Conservation (phyloP, 2,888 invertebrate genomes). For the Cinara cedri region DNA sequence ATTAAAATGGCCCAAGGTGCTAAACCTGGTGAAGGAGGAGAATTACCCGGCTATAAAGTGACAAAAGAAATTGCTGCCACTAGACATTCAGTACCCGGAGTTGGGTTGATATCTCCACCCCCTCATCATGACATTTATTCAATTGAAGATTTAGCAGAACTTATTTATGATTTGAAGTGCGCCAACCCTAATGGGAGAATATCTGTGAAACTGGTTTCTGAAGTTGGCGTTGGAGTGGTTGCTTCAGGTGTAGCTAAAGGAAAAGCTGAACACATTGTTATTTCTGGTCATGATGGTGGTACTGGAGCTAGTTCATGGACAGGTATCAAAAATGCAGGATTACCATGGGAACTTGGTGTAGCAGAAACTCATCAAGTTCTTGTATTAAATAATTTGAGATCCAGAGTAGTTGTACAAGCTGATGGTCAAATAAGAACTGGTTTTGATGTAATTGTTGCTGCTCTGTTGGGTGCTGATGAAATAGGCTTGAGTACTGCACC, state of each 20-base stretch:
- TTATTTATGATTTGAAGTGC: slow-evolving; percentile 97
- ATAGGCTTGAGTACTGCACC: slow-evolving; percentile 99
- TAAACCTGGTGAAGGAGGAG: slow-evolving; percentile 98
- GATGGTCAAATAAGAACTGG: slow-evolving; percentile 95
- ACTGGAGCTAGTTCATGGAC: slow-evolving; percentile 99
- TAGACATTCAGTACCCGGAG: slow-evolving; percentile 94
- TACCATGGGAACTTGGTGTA: slow-evolving; percentile 98
- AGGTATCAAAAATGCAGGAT: slow-evolving; percentile 95
- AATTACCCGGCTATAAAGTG: slow-evolving; percentile 88
- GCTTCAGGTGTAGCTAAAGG: slow-evolving; percentile 99
- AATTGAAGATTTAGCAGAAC: slow-evolving; percentile 96
- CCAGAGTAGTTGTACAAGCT: slow-evolving; percentile 92
- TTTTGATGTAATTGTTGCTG: slow-evolving; percentile 95
- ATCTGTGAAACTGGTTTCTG: slow-evolving; percentile 97
- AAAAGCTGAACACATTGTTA: slow-evolving; percentile 97
- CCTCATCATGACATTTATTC: slow-evolving; percentile 99
- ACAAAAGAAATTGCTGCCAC: slow-evolving; percentile 94
- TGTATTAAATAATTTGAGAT: slow-evolving; percentile 88
- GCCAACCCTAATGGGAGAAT: slow-evolving; percentile 94
- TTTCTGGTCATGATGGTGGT: slow-evolving; percentile 98
- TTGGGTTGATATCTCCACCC: slow-evolving; percentile 97
- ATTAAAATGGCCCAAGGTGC: slow-evolving; percentile 99
- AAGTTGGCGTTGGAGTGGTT: slow-evolving; percentile 97
- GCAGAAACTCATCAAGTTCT: slow-evolving; percentile 98
- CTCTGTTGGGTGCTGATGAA: slow-evolving; percentile 95